Evolutionary conservation across 2,113 vertebrate species (phyloP), one percentile per base, ranked within the genome.

Genomic region (Platichthys stellatus): DNA sequence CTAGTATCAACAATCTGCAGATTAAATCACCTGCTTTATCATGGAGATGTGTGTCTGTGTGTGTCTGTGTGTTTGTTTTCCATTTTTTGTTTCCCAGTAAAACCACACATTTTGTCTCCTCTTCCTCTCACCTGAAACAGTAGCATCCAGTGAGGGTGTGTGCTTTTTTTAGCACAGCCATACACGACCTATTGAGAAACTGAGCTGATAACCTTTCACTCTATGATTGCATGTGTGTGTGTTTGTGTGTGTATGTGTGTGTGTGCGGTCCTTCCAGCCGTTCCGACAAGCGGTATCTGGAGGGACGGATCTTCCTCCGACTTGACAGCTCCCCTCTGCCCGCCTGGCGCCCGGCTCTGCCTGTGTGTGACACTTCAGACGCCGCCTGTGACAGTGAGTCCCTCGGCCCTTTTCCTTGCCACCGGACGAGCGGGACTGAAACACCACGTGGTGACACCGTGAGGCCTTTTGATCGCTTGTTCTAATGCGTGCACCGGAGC

Each of bases 261-360:
- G 23, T 47, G 40, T 51, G 21, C 1, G 14, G 47, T 40, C 54
- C 71, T 54, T 80, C 67, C 61, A 59, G 69, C 56, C 66, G 74
- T 84, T 87, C 71, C 73, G 73, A 85, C 84, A 69, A 61, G 73
- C 67, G 13, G 72, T 78, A 73, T 91, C 83, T 82, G 66, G 59
- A 65, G 88, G 81, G 80, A 88, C 81, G 70, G 82, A 69, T 80
- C 80, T 85, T 74, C 75, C 68, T 53, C 35, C 0, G 59, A 26
- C 66, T 65, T 90, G 90, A 89, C 88, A 89, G 86, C 84, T 67
- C 62, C 77, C 81, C 70, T 91, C 87, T 89, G 86, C 26, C 62
- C 67, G 18, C 70, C 89, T 81, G 84, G 84, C 67, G 69, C 68
- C 71, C 66, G 49, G 82, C 66, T 76, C 69, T 26, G 81, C 76